Percentiles rank a stretch among this genome's conserved stretches.
phyloP scores from a whole-genome alignment of 2,888 invertebrate genomes.

The Euplexia lucipara region DNA sequence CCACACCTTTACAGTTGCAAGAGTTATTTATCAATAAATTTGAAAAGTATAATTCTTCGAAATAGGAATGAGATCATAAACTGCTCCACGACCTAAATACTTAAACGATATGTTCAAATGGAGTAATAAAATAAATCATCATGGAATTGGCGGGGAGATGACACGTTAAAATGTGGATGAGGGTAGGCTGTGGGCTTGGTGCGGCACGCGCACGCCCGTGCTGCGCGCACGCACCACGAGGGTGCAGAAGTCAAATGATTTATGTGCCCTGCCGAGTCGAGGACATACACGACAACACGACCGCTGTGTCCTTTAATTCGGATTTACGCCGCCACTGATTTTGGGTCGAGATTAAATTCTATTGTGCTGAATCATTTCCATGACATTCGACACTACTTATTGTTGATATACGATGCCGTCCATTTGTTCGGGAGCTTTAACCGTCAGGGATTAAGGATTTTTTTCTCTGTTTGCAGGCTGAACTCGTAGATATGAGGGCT shows the following conservation, averaged over 20 bases:
- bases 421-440: conserved; percentile 68
- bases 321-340: conserved; percentile 83
- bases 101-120: conserved; percentile 49
- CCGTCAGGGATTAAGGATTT: conserved; percentile 63
- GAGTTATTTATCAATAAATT: too few relatives aligned
- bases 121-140: conserved; percentile 68
- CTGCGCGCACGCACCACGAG: conserved; percentile 60
- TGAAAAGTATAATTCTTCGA: conserved; percentile 40
- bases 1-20: conserved; percentile 13
- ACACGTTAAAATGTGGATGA: conserved; percentile 70
- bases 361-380: conserved; percentile 79
- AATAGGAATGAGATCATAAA: conserved; percentile 54
- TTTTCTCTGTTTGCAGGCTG: conserved; percentile 92
- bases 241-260: conserved; percentile 83
- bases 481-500: conserved; percentile 94
- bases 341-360: conserved; percentile 77
- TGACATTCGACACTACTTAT: conserved; percentile 79
- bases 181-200: conserved; percentile 61
- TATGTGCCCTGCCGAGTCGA: conserved; percentile 74
- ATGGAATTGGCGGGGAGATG: conserved; percentile 65
- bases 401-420: conserved; percentile 77
- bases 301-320: conserved; percentile 78
- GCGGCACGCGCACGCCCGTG: conserved; percentile 54
- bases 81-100: conserved; percentile 46
- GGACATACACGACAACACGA: conserved; percentile 56